Evolutionary conservation across 2,113 vertebrate genomes (phyloP).

Genomic region (Mustela lutreola): DNA sequence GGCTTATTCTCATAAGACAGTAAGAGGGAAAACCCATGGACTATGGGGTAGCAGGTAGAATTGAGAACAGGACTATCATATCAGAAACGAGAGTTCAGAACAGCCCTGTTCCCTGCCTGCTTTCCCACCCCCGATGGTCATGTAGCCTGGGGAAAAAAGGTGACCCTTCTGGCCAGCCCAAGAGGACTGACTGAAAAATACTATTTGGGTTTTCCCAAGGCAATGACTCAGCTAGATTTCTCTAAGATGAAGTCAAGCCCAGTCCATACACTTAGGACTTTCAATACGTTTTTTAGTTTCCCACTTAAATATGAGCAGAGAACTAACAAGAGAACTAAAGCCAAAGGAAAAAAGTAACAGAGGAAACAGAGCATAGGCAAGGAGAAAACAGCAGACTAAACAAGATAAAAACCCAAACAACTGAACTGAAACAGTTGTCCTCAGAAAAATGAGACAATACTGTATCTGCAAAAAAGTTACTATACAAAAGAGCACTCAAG

Average conservation of each 20-base stretch:
- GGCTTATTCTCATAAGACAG: not conserved
- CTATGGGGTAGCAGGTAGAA: not conserved
- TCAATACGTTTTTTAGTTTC: not conserved
- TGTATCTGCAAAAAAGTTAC: not conserved
- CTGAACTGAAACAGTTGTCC: not conserved
- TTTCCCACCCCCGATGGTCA: not conserved
- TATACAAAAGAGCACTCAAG: not conserved
- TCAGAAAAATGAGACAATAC: not conserved
- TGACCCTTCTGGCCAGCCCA: not conserved
- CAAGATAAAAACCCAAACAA: not conserved
- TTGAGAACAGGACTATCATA: not conserved
- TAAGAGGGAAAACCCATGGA: not conserved
- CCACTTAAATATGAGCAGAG: not conserved
- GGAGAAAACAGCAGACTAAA: not conserved
- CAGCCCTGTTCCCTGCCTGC: not conserved
- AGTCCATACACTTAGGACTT: not conserved
- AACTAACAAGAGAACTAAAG: not conserved
- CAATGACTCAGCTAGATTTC: not conserved
- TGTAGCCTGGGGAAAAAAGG: not conserved
- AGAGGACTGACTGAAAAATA: not conserved
- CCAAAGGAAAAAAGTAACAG: not conserved
- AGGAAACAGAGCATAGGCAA: not conserved
- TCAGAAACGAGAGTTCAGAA: not conserved
- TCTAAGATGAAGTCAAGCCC: not conserved
- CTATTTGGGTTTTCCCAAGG: not conserved